Evolutionary conservation across 53 echinoderm and acorn worm genomes (phyloP).

Genomic region (Echinarachnius parma): DNA sequence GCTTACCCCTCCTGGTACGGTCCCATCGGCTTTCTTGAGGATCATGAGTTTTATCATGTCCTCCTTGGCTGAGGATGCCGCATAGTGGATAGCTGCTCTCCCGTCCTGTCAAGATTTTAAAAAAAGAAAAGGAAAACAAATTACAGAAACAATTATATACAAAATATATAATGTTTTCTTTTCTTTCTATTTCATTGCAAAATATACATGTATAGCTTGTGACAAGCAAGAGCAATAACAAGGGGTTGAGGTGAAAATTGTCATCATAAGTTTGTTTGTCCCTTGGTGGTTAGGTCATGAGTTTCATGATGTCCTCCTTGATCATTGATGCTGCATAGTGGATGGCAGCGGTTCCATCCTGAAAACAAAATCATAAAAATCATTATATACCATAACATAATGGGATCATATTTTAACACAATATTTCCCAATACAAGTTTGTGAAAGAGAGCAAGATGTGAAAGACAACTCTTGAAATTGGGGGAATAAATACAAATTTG

Average conservation of each 20-base stretch:
- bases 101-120: constrained; percentile 75
- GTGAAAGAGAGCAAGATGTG: no score
- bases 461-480: no score
- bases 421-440: no score
- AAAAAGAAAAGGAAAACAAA: background rate
- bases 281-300: no score
- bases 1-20: constrained; percentile 82
- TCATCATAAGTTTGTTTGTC: no score
- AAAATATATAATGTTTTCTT: background rate
- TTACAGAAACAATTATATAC: background rate
- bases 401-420: no score
- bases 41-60: constrained; percentile 86
- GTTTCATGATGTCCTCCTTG: constrained; percentile 89
- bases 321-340: constrained; percentile 76
- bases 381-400: no score
- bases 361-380: background rate
- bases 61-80: constrained; percentile 77
- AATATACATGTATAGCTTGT: no score
- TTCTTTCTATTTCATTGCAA: background rate
- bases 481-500: no score
- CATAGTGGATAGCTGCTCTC: constrained; percentile 79
- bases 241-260: no score
- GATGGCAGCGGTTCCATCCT: constrained; percentile 89
- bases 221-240: no score
- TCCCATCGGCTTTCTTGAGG: constrained; percentile 78